Evolutionary conservation across 2,888 invertebrate genomes (phyloP), one percentile per base, ranked within the genome.

Genomic region (Mythimna albipuncta): DNA sequence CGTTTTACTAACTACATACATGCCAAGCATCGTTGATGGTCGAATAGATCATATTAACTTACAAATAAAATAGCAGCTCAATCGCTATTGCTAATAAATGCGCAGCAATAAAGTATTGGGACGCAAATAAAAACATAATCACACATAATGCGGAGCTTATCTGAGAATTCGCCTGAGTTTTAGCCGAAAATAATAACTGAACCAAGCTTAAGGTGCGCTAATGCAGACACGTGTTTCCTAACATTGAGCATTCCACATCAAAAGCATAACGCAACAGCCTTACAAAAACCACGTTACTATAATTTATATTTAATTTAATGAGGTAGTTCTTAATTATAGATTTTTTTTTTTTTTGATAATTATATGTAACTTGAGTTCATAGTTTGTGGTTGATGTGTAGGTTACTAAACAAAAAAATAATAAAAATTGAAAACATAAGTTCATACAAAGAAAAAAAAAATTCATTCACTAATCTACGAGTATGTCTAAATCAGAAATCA

Each of bases 61-160:
- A 11, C 47, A 50, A 64, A n/a, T 41, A 32, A n/a, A 16, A 19
- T 21, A 44, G 5, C 35, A 50, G 21, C 11, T 55, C 50, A 21
- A 19, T 75, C 54, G 70, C 70, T 16, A 26, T 32, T 59, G 38
- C 50, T 63, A 19, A 16, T 7, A 61, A 21, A 47, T 47, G 59
- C 75, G 21, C 16, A 59, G 50, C 32, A 52, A 50, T 55, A 16
- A 38, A 69, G 9, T 41, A 26, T 50, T 26, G 59, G 9, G 19
- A n/a, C 19, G 26, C n/a, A 61, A 62, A 71, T 75, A 1, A 69
- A 55, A 62, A n/a, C 6, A 54, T 47, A 47, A n/a, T 44, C 3
- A 67, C 44, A 52, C 19, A 52, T 26, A 1, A 63, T 63, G 63
- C 75, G 52, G 11, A 47, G 73, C 32, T 21, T 38, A 44, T 16